These are phyloP conservation scores for Crepidodera aurea DNA, from an alignment of 2,888 invertebrate genomes.

Conservation along the genomic window DNA sequence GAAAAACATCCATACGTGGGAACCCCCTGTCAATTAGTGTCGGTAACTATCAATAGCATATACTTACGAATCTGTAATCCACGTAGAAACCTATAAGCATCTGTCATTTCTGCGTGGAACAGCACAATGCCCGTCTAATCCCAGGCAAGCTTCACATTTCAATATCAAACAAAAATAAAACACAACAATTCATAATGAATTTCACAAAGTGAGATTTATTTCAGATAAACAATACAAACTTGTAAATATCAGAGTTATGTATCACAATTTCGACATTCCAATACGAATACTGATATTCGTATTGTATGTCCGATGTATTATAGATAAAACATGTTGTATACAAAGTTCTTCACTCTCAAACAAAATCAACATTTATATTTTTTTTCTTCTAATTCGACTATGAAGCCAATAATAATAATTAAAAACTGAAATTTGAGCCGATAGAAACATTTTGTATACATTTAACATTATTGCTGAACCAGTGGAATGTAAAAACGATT, in stretches of 20 bases:
- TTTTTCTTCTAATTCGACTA: no score
- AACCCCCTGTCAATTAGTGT: no score
- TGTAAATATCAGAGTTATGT: constrained; percentile 26
- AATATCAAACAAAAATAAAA: background rate
- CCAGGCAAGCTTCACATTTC: no score
- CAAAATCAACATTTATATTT: background rate
- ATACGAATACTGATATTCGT: constrained; percentile 10
- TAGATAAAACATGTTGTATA: constrained; percentile 8
- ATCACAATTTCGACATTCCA: constrained; percentile 31
- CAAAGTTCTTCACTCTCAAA: background rate
- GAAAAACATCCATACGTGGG: no score
- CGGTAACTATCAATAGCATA: no score
- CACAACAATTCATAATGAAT: background rate
- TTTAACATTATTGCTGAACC: constrained; percentile 9
- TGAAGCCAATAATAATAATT: background rate
- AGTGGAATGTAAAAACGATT: constrained; percentile 13
- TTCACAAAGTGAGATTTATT: constrained; percentile 25
- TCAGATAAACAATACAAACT: constrained; percentile 33
- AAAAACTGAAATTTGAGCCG: background rate
- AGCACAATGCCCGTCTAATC: no score
- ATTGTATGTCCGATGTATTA: constrained; percentile 12
- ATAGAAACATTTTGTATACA: background rate
- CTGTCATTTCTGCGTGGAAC: no score
- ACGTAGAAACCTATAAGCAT: no score
- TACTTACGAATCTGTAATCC: no score